A percentile compares a stretch with the other conserved stretches of the same genome.
Evolutionary conservation across 2,113 vertebrate species (phyloP).

Genomic region (Plotosus lineatus): DNA sequence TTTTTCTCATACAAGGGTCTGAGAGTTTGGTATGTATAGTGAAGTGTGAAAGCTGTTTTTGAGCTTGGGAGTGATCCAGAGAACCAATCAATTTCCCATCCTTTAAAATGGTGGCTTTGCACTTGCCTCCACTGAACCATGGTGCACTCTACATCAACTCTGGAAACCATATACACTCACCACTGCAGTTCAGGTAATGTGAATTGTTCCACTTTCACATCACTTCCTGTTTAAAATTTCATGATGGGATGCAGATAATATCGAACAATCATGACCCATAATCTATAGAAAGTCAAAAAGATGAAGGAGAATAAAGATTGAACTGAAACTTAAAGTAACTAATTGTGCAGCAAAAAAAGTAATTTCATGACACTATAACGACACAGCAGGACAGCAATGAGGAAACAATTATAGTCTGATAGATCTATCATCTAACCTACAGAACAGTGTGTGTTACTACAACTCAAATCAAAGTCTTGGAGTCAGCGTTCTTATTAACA

Average conservation of each 20-base stretch:
- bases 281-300: neutral
- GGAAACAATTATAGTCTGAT: neutral
- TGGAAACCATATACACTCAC: neutral
- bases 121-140: neutral
- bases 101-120: neutral
- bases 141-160: neutral
- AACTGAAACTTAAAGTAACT: neutral
- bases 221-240: neutral
- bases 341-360: neutral
- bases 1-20: neutral
- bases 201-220: neutral
- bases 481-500: neutral
- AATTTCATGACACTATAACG: neutral
- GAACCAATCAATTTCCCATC: neutral
- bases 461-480: neutral
- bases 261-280: neutral
- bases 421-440: neutral
- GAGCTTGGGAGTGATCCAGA: neutral
- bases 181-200: neutral
- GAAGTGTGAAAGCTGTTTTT: neutral
- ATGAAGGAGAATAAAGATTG: neutral
- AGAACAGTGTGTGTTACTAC: neutral
- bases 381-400: neutral
- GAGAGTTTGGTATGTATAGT: neutral
- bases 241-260: neutral